Conservation (phyloP, 2,888 invertebrate species). For the Drosophila basisetae region DNA sequence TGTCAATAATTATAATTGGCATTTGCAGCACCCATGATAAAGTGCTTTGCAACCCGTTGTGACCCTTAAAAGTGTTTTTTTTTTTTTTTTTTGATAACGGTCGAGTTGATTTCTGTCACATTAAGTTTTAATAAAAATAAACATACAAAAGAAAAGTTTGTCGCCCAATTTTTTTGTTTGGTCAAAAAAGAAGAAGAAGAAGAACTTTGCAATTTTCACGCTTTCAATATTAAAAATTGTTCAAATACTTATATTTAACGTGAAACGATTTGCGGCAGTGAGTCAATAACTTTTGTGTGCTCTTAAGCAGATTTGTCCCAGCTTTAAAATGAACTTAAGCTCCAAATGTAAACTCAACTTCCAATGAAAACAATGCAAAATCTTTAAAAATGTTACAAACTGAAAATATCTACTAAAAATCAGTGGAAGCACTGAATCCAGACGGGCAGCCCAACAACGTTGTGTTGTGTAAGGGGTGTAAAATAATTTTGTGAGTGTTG, state of each 20-base stretch:
- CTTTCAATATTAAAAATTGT: conserved; percentile 47
- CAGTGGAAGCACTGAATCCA: conserved; percentile 4
- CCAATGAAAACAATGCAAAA: conserved; percentile 14
- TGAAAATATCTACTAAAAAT: conserved; percentile 44
- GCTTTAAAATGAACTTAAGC: conserved; percentile 26
- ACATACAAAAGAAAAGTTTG: conserved; percentile 19
- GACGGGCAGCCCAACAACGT: background rate
- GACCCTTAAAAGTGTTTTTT: conserved; percentile 38
- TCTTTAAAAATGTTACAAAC: conserved; percentile 63
- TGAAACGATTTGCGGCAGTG: conserved; percentile 9
- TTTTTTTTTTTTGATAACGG: conserved; percentile 61
- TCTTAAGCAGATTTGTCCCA: conserved; percentile 36
- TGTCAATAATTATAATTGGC: conserved; percentile 76
- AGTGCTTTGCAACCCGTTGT: conserved; percentile 23
- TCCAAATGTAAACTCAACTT: conserved; percentile 10
- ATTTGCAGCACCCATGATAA: conserved; percentile 39
- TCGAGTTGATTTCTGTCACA: conserved; percentile 59
- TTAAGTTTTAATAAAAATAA: conserved; percentile 39
- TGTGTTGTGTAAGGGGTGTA: background rate
- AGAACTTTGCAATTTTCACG: conserved; percentile 34
- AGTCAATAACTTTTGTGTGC: conserved; percentile 42
- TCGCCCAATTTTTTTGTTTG: conserved; percentile 1
- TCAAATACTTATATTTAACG: conserved; percentile 1
- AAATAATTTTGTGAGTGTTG: background rate
- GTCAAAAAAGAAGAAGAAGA: conserved; percentile 12